phyloP scores from a whole-genome alignment of 2,113 vertebrate species.

The Anoura caudifer region DNA sequence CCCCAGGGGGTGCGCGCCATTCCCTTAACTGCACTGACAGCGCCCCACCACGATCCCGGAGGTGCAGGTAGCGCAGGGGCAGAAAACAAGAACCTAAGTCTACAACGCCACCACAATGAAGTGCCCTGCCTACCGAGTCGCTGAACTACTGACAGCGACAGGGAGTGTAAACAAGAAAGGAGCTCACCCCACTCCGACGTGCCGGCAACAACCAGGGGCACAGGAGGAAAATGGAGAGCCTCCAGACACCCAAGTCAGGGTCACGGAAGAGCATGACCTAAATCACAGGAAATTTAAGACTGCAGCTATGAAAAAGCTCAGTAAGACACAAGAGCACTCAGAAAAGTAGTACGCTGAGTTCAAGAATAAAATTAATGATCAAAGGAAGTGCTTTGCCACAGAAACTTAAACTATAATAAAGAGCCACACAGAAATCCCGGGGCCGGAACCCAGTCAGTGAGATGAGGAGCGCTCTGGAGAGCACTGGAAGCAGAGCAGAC shows the following conservation, averaged over 20 bases:
- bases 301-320: not conserved
- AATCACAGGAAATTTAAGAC: not conserved
- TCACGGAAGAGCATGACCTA: not conserved
- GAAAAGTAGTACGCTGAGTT: not conserved
- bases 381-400: not conserved
- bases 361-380: not conserved
- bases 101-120: not conserved
- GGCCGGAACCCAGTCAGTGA: not conserved
- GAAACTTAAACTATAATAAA: not conserved
- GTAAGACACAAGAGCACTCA: not conserved
- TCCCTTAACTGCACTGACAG: not conserved
- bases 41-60: not conserved
- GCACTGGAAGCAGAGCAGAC: not conserved
- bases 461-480: not conserved
- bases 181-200: not conserved
- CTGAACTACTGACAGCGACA: not conserved
- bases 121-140: not conserved
- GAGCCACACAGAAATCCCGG: not conserved
- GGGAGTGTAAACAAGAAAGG: not conserved
- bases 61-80: not conserved
- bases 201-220: not conserved
- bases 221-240: not conserved
- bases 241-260: not conserved
- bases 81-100: not conserved
- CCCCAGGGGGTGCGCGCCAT: not conserved